phyloP scores from a whole-genome alignment of 2,888 invertebrate species.

The Noctua fimbriata region DNA sequence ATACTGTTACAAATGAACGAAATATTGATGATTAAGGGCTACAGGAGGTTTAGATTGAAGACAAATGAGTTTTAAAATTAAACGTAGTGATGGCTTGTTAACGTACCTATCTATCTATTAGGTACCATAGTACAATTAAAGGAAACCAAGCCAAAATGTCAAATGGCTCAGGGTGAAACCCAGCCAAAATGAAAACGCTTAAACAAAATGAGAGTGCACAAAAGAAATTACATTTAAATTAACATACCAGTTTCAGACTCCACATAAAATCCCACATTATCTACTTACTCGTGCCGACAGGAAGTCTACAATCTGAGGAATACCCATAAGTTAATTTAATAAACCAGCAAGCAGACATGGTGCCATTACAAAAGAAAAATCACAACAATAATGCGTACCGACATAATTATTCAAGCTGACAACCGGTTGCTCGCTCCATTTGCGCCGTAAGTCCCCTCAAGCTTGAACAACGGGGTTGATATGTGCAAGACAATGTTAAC shows the following conservation, averaged over 20 bases:
- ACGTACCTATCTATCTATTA: neutral
- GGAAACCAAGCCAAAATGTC: neutral
- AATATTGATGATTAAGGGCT: conserved; percentile 4
- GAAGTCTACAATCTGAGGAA: conserved; percentile 10
- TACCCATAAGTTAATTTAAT: conserved; percentile 21
- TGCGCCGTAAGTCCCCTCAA: conserved; percentile 11
- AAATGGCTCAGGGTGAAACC: neutral
- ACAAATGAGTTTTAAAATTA: neutral
- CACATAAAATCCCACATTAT: neutral
- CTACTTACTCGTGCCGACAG: conserved; percentile 3
- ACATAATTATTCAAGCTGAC: conserved; percentile 23
- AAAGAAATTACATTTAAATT: neutral
- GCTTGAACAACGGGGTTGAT: conserved; percentile 10
- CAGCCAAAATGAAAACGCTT: neutral
- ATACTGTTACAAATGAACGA: neutral
- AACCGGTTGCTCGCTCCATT: conserved; percentile 42
- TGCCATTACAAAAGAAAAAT: conserved; percentile 13
- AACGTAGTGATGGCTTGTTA: neutral
- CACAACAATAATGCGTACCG: neutral
- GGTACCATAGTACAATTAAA: neutral
- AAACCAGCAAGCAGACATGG: neutral
- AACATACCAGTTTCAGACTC: neutral
- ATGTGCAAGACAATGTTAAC: conserved; percentile 32
- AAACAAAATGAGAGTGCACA: too few relatives aligned
- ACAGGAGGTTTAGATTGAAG: too few relatives aligned